Conservation (phyloP, 1,140 invertebrate genomes). For the Pygmarrhopalites habei region DNA sequence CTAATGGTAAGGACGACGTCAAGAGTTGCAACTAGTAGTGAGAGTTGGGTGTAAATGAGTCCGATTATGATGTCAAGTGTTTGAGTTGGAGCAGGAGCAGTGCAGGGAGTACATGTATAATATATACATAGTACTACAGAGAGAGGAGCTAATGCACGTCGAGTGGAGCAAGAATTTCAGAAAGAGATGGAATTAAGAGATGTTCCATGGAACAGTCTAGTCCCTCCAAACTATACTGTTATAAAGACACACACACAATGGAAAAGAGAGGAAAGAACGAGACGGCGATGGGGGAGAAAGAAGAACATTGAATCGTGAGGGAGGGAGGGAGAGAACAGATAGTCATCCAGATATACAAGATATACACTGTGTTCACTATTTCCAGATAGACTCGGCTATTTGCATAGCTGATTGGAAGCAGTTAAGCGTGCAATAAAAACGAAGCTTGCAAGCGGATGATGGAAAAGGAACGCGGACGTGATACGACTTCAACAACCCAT, state of each 20-base stretch:
- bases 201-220: not conserved
- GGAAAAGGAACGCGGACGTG: constrained; percentile 34
- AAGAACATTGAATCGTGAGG: not conserved
- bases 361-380: constrained; percentile 7
- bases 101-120: too few species aligned
- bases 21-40: too few species aligned
- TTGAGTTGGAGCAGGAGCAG: constrained; percentile 3
- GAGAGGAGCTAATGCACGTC: constrained; percentile 15
- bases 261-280: too few species aligned
- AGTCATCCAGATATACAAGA: not conserved
- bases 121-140: not conserved
- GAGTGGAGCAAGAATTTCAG: constrained; percentile 4
- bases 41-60: constrained; percentile 24
- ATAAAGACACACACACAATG: too few species aligned
- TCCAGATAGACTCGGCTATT: constrained; percentile 26
- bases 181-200: constrained; percentile 18
- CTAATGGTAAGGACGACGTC: too few species aligned
- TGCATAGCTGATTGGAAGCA: constrained; percentile 40
- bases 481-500: constrained; percentile 36
- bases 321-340: constrained; percentile 2
- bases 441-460: constrained; percentile 20
- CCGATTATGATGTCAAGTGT: constrained; percentile 32
- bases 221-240: not conserved
- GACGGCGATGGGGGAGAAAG: too few species aligned
- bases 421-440: constrained; percentile 39